Base-by-base conservation (phyloP, 30 jellyfish, hydroid and myxozoan genomes). In the Sanderia malayensis region DNA sequence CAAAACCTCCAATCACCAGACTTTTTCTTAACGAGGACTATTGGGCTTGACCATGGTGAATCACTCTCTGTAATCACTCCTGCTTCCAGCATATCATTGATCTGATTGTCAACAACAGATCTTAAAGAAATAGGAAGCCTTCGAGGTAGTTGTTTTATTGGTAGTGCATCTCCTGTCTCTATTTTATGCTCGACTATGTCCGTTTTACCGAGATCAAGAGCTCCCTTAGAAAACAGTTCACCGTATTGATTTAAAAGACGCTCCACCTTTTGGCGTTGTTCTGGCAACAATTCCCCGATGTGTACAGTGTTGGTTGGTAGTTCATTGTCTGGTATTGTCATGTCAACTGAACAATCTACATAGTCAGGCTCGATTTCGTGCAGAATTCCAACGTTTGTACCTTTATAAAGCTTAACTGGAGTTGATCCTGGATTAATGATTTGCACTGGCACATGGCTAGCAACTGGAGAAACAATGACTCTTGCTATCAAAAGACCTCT, bases 321-420 rank as follows among this genome's bases (percentile, higher is more conserved):
- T 3, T 19, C 64, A 4, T 8, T 49, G 27, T 49, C 64, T 9
- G 2, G 25, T 49, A 9, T 18, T 9, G 11, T 18, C 18, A 24
- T 19, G 3, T 49, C 24, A 9, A 18, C 11, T 18, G 24, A 24
- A 18, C 64, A 49, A 49, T 4, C 64, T 9, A 49, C 2, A 49
- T 49, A 49, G 7, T 49, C 64, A 49, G 64, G 64, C 64, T 49
- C 64, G 18, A 49, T 18, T 49, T 49, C 64, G 18, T 49, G 64
- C 27, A 49, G 18, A 2, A 19, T 4, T 2, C 64, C 24, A 49
- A 49, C 27, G 18, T 49, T 49, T 49, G 64, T 49, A 11, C 64
- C 64, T 49, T 49, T 49, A 15, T 49, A 49, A 11, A 49, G 64
- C 27, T 49, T 49, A 19, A 49, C 24, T 19, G 64, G 64, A 19